A percentile compares a stretch with the other conserved stretches of the same genome.
Conservation (phyloP, 2,113 vertebrate genomes). For the Leucosticte australis region DNA sequence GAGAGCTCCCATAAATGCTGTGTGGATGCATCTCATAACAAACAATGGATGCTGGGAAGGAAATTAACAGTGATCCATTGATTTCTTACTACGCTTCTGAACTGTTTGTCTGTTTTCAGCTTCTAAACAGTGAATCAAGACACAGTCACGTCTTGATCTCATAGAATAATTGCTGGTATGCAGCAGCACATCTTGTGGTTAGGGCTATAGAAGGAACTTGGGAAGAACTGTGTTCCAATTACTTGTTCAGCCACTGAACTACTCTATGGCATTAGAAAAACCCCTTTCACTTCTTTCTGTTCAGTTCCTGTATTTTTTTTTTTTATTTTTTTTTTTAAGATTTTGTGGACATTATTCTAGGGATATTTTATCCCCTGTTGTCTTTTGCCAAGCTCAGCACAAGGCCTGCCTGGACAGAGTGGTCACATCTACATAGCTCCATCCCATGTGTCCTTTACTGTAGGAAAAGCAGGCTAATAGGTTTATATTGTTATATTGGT, state of each 20-base stretch:
- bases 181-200: neutral
- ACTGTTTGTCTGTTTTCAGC: conserved; percentile 10
- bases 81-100: conserved; percentile 17
- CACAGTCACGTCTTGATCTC: neutral
- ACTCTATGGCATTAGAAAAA: neutral
- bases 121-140: conserved; percentile 19
- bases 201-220: neutral
- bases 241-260: neutral
- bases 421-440: neutral
- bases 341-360: neutral
- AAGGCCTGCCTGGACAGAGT: neutral
- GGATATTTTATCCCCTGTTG: neutral
- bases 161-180: neutral
- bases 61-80: conserved; percentile 38
- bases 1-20: conserved; percentile 1
- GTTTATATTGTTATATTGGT: neutral
- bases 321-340: neutral
- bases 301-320: neutral
- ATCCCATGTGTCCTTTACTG: neutral
- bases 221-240: neutral
- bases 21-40: neutral
- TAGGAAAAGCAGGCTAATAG: neutral
- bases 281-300: neutral
- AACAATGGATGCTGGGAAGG: conserved; percentile 18
- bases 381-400: neutral